Percentiles rank a stretch among this genome's conserved stretches.
Evolutionary conservation across 2,888 invertebrate genomes (phyloP).

Genomic region (Oligia latruncula): DNA sequence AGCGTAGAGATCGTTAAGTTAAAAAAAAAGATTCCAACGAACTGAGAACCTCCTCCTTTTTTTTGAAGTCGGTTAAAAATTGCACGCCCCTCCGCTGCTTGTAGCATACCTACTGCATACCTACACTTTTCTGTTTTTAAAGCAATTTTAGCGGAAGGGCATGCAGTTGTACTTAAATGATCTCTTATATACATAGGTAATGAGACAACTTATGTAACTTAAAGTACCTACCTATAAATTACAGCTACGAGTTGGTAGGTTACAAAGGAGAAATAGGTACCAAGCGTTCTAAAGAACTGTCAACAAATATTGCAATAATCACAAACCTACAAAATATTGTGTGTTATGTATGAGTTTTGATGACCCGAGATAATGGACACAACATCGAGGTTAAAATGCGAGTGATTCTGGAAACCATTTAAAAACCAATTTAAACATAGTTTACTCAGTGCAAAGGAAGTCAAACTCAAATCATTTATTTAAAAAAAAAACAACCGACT

Average conservation of each 20-base stretch:
- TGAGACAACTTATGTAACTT: background rate
- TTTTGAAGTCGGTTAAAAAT: too few relatives aligned
- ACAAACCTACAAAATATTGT: slow-evolving; percentile 33
- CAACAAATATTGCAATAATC: slow-evolving; percentile 3
- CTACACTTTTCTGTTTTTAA: background rate
- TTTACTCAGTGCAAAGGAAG: background rate
- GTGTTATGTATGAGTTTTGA: background rate
- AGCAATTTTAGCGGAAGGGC: background rate
- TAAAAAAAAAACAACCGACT: too few relatives aligned
- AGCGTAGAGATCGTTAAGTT: too few relatives aligned
- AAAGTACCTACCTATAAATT: too few relatives aligned
- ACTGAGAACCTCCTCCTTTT: too few relatives aligned
- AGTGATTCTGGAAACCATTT: slow-evolving; percentile 16
- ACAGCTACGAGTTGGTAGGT: background rate
- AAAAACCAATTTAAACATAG: background rate
- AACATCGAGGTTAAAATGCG: slow-evolving; percentile 36
- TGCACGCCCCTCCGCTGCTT: too few relatives aligned
- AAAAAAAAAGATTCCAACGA: too few relatives aligned
- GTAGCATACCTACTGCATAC: too few relatives aligned
- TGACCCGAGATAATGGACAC: slow-evolving; percentile 34
- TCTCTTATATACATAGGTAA: too few relatives aligned
- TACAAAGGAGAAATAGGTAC: background rate
- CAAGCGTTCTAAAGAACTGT: background rate
- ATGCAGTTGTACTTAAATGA: too few relatives aligned
- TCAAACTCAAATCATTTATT: too few relatives aligned